A percentile compares a stretch with the other conserved stretches of the same genome.
phyloP scores from a whole-genome alignment of 2,888 invertebrate genomes.

The Polymixis lichenea region DNA sequence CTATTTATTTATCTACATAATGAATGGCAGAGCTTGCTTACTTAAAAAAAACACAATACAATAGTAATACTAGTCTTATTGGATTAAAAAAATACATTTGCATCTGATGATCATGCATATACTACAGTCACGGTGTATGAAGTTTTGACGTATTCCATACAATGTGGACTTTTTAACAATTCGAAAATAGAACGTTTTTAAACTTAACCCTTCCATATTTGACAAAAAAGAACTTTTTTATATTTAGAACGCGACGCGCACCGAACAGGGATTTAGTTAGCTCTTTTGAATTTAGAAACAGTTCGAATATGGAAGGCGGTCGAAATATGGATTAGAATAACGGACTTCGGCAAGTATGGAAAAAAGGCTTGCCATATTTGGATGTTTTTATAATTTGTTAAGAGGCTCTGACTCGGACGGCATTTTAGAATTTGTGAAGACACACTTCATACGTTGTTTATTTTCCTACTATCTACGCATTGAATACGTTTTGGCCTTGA shows the following conservation, averaged over 20 bases:
- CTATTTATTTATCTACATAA: background rate
- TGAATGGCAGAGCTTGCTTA: background rate
- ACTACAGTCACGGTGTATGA: slow-evolving; percentile 79
- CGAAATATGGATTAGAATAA: slow-evolving; percentile 83
- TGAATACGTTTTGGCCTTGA: slow-evolving; percentile 38
- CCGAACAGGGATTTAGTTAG: slow-evolving; percentile 86
- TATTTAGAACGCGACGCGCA: slow-evolving; percentile 88
- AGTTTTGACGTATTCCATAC: slow-evolving; percentile 90
- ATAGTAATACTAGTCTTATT: background rate
- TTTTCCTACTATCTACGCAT: slow-evolving; percentile 15
- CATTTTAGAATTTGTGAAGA: slow-evolving; percentile 50
- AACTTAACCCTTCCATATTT: slow-evolving; percentile 91
- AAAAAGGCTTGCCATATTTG: slow-evolving; percentile 63
- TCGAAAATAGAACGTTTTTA: slow-evolving; percentile 90
- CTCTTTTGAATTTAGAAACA: slow-evolving; percentile 88
- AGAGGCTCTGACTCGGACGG: slow-evolving; percentile 31
- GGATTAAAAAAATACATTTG: slow-evolving; percentile 1
- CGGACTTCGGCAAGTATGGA: slow-evolving; percentile 70
- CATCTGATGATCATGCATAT: slow-evolving; percentile 67
- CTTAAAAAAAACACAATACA: background rate
- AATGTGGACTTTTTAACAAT: slow-evolving; percentile 90
- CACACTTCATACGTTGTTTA: slow-evolving; percentile 38
- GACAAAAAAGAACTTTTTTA: slow-evolving; percentile 89
- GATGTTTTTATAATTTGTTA: slow-evolving; percentile 65
- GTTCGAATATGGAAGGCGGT: slow-evolving; percentile 83